These are phyloP conservation scores for Burhinus oedicnemus DNA, from an alignment of 2,113 vertebrate genomes.

Conservation along the genomic window DNA sequence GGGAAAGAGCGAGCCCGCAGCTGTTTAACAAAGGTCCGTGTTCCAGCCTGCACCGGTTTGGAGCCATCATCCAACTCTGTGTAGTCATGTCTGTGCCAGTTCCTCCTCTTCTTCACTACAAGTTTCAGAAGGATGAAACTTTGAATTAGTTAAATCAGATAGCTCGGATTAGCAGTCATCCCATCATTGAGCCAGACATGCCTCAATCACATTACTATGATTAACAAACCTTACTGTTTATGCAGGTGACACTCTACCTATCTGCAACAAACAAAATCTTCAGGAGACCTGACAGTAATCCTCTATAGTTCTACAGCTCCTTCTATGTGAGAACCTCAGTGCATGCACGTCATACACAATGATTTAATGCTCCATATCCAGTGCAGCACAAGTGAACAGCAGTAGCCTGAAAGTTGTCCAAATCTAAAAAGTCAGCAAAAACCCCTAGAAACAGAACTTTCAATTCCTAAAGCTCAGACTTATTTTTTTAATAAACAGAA, in stretches of 20 bases:
- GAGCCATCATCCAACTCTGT: conserved; percentile 89
- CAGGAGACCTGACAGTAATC: not conserved
- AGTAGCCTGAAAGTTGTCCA: not conserved
- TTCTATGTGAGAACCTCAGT: not conserved
- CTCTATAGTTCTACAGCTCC: not conserved
- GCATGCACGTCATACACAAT: not conserved
- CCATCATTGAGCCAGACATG: not conserved
- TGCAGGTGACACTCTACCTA: not conserved
- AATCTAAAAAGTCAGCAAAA: not conserved
- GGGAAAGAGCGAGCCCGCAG: conserved; percentile 88
- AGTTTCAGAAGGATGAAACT: conserved; percentile 27
- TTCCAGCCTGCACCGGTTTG: conserved; percentile 94
- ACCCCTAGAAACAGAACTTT: not conserved
- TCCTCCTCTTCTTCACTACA: conserved; percentile 93
- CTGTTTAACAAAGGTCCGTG: conserved; percentile 88
- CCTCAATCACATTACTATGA: not conserved
- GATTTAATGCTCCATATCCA: not conserved
- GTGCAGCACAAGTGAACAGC: not conserved
- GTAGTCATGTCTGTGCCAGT: conserved; percentile 98
- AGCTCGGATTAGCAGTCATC: not conserved
- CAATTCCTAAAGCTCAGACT: not conserved
- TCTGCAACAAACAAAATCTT: not conserved
- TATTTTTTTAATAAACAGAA: not conserved
- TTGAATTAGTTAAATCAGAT: not conserved
- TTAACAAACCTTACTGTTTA: not conserved